phyloP scores from a whole-genome alignment of 2,888 invertebrate genomes.

The Seira sanloemensis region DNA sequence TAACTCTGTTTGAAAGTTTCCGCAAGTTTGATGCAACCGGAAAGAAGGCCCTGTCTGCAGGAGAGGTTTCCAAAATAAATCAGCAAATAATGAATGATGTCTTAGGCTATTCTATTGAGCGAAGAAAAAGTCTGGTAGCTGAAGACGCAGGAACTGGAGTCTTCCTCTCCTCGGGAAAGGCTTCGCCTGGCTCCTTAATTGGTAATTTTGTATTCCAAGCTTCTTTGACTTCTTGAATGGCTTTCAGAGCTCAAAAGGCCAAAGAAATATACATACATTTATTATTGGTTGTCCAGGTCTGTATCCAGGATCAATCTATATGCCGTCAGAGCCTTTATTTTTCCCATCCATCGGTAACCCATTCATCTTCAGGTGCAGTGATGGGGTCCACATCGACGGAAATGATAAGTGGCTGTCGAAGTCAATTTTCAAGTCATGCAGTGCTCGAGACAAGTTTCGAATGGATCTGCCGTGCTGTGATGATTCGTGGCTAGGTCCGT shows the following conservation, averaged over 20 bases:
- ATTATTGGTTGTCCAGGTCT: slow-evolving; percentile 53
- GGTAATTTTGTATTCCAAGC: too few relatives aligned
- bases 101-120: slow-evolving; percentile 58
- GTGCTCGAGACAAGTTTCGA: slow-evolving; percentile 67
- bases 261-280: too few relatives aligned
- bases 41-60: not conserved
- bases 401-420: slow-evolving; percentile 77
- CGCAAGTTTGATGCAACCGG: not conserved
- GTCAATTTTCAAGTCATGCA: slow-evolving; percentile 76
- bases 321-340: slow-evolving; percentile 77
- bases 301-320: slow-evolving; percentile 76
- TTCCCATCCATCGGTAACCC: slow-evolving; percentile 77
- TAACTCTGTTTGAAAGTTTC: slow-evolving; percentile 45
- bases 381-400: slow-evolving; percentile 77
- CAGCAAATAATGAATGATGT: slow-evolving; percentile 57
- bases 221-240: too few relatives aligned
- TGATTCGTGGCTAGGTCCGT: slow-evolving; percentile 71
- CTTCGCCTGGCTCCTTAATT: slow-evolving; percentile 73
- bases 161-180: slow-evolving; percentile 71
- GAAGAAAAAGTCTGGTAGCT: slow-evolving; percentile 50
- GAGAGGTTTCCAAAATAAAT: slow-evolving; percentile 20
- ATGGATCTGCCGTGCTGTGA: slow-evolving; percentile 75
- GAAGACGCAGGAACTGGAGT: slow-evolving; percentile 72
- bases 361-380: slow-evolving; percentile 78
- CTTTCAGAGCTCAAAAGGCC: too few relatives aligned